Base-by-base conservation (phyloP, 2,797 vertebrate genomes). In the Phrynocephalus guinanensis region DNA sequence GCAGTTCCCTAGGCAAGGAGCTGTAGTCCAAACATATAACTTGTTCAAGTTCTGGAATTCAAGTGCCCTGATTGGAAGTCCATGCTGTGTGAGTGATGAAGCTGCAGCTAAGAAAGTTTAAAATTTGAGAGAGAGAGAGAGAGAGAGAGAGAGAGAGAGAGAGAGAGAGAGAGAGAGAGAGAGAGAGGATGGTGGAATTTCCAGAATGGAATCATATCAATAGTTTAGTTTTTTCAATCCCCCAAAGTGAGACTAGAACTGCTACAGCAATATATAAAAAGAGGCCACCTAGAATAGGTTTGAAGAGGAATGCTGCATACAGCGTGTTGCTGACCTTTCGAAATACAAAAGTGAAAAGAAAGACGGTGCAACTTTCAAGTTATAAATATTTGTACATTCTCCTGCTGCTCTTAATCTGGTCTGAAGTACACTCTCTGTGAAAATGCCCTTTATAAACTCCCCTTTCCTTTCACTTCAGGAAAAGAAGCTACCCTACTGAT, bases 401-500 rank as follows among this genome's bases (percentile, higher is more conserved):
- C 18, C 24, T 28, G 7, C 38, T n/a, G 38, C 70, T 28, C 22
- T 28, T 86, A 8, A 71, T 71, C 52, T 78, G 73, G 6, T 81
- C 70, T 76, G 78, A 88, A 76, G 71, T n/a, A 76, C 22, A 33
- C 80, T n/a, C 70, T 52, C 68, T 72, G 20, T 87, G 48, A 68
- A 89, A 73, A 82, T 72, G 48, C 48, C 5, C 33, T 85, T 26
- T 80, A 85, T 63, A 76, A 75, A 60, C 90, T 75, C 60, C 84
- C n/a, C 89, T 73, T 89, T 10, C 75, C 86, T 83, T 4, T 90
- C 90, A 67, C 86, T 91, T 92, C 94, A 99, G 99, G 99, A 66
- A 99, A 98, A 97, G 98, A 99, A 90, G 96, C 97, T 70, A 96
- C 96, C 0, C 85, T 97, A n/a, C 90, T 99, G 89, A 96, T 97